Evolutionary conservation across 2,888 invertebrate species (phyloP), one percentile per base, ranked within the genome.

Genomic region (Eupithecia abbreviata): DNA sequence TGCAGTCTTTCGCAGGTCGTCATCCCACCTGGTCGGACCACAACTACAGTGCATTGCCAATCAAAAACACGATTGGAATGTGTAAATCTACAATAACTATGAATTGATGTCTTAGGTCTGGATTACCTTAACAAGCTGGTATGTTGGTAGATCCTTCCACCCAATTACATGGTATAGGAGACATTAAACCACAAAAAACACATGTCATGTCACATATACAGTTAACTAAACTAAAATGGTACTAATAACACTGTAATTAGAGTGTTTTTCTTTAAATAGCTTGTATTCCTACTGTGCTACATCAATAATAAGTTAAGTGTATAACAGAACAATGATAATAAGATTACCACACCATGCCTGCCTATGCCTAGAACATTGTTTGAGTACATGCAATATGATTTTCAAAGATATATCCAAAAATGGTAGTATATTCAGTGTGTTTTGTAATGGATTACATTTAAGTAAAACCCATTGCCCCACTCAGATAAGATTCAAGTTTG

Each of bases 81-180:
- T 94, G 94, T 94, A 93, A 93, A 94, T 92, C 93, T 93, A 93
- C 92, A 89, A 69, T 82, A 78, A 67, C 72, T 74, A 83, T 93
- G 93, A 93, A 88, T 87, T 84, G 89, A 90, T 84, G 87, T 88
- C 82, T 87, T 84, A 90, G 90, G 90, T 90, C 90, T 81, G 89
- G 84, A 87, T 95, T 96, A 96, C 96, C 96, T 96, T 96, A 93
- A 96, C 94, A 94, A 96, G 96, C 95, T 96, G 96, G 95, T 96
- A 96, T 93, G 96, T 95, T 93, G 96, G 96, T 95, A 96, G 96
- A 93, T 96, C 96, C 96, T 96, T 95, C 94, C 95, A 93, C 90
- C 93, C 76, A 93, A 93, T 91, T 89, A 90, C 90, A 93, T 89
- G 93, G 93, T 92, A 92, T 88, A 95, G 93, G 91, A 92, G 93